A percentile compares a stretch with the other conserved stretches of the same genome.
Evolutionary conservation across 2,113 vertebrate species (phyloP).

Genomic region (Oncorhynchus gorbuscha): DNA sequence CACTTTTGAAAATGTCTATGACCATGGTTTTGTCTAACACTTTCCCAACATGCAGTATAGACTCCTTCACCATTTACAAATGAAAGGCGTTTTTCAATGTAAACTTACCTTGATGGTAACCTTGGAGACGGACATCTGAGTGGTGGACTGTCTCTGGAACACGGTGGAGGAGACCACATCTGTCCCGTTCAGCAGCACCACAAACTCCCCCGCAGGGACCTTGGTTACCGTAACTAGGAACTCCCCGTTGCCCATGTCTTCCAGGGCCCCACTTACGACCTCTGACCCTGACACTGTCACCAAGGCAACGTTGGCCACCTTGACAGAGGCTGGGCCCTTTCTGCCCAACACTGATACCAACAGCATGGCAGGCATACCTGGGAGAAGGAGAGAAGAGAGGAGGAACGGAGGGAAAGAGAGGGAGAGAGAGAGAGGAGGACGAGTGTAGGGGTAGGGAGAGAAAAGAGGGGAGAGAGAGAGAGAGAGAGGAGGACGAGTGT

Average conservation of each 20-base stretch:
- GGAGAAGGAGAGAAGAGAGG: not conserved
- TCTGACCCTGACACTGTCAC: constrained; percentile 43
- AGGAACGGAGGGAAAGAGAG: not conserved
- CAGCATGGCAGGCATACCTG: constrained; percentile 35
- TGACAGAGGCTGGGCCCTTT: constrained; percentile 58
- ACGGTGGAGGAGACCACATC: constrained; percentile 54
- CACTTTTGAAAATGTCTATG: not conserved
- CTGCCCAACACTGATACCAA: constrained; percentile 65
- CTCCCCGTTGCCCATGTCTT: constrained; percentile 60
- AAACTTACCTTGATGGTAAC: constrained; percentile 62
- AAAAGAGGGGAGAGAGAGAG: too few relatives aligned
- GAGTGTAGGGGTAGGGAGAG: too few relatives aligned
- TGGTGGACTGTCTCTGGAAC: constrained; percentile 74
- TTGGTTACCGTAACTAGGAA: constrained; percentile 58
- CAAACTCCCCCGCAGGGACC: constrained; percentile 67
- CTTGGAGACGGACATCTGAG: constrained; percentile 69
- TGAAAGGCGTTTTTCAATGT: not conserved
- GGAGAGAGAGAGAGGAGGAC: too few relatives aligned
- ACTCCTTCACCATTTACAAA: not conserved
- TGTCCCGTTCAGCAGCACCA: constrained; percentile 61
- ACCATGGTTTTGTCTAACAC: not conserved
- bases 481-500: not conserved
- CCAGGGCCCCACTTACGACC: constrained; percentile 24
- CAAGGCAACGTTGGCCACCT: constrained; percentile 51
- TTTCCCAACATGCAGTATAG: too few relatives aligned